Percentiles rank a stretch among this genome's conserved stretches.
These are phyloP conservation scores for Chouioia cunea DNA, from an alignment of 2,888 invertebrate species.

Conservation along the genomic window DNA sequence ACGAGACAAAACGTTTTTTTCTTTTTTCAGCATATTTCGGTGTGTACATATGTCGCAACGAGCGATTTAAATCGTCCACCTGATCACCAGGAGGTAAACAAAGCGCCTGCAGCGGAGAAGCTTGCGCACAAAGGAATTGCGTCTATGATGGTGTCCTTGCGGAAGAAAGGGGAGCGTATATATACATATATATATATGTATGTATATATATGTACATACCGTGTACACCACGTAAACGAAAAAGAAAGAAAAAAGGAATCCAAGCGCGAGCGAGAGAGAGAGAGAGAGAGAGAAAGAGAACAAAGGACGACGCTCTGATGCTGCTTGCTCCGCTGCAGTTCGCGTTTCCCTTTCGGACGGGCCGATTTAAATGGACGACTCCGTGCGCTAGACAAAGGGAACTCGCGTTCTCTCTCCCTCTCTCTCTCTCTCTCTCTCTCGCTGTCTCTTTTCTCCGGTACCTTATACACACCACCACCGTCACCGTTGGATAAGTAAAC, in stretches of 20 bases:
- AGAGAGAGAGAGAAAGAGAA: conserved; percentile 4
- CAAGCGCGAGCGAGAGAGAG: conserved; percentile 5
- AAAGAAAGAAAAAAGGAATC: conserved; percentile 15
- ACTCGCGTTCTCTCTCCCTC: neutral
- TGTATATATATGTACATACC: too few species aligned
- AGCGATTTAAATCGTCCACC: too few species aligned
- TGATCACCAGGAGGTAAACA: too few species aligned
- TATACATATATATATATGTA: neutral
- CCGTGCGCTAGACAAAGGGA: neutral
- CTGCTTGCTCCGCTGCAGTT: neutral
- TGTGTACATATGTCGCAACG: too few species aligned
- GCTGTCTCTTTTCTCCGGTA: too few species aligned
- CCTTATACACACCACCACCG: neutral
- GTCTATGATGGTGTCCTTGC: neutral
- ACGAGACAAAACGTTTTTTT: too few species aligned
- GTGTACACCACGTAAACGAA: neutral
- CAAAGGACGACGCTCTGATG: conserved; percentile 8
- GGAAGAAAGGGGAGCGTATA: neutral
- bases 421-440: too few species aligned
- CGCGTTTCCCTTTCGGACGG: too few species aligned
- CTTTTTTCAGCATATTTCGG: too few species aligned
- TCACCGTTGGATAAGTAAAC: neutral
- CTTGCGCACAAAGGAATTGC: neutral
- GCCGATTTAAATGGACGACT: too few species aligned
- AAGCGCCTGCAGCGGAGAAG: too few species aligned